These are phyloP conservation scores for Wasmannia auropunctata DNA, from an alignment of 1,140 invertebrate genomes.

Conservation along the genomic window DNA sequence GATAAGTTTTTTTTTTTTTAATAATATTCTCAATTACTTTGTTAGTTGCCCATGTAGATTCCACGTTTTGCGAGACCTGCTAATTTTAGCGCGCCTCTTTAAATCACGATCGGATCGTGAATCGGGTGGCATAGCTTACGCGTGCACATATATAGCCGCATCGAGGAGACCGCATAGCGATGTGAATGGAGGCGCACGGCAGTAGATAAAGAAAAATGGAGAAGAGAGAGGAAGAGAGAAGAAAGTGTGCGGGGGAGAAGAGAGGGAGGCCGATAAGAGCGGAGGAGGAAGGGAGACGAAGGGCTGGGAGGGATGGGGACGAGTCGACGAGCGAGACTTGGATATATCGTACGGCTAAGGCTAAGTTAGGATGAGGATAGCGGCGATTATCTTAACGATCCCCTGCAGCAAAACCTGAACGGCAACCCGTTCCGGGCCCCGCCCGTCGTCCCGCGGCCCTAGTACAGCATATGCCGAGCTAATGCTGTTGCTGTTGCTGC, in stretches of 20 bases:
- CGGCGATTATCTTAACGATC: constrained; percentile 85
- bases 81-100: neutral
- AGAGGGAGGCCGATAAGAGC: constrained; percentile 19
- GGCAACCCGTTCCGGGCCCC: constrained; percentile 79
- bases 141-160: neutral
- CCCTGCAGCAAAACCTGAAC: constrained; percentile 84
- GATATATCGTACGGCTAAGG: constrained; percentile 73
- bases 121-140: neutral
- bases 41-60: neutral
- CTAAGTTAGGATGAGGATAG: constrained; percentile 84
- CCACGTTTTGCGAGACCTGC: neutral
- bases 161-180: neutral
- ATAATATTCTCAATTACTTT: neutral
- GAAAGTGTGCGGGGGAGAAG: neutral
- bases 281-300: constrained; percentile 24
- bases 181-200: constrained; percentile 25
- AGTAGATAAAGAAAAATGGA: constrained; percentile 4
- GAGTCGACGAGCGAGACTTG: constrained; percentile 43
- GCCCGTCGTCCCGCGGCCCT: constrained; percentile 27
- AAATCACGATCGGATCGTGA: constrained; percentile 17
- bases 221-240: constrained; percentile 6
- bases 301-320: constrained; percentile 9
- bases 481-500: constrained; percentile 62
- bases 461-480: constrained; percentile 43
- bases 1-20: neutral